These are phyloP conservation scores for Falco cherrug DNA, from an alignment of 2,797 vertebrate species.

Conservation along the genomic window DNA sequence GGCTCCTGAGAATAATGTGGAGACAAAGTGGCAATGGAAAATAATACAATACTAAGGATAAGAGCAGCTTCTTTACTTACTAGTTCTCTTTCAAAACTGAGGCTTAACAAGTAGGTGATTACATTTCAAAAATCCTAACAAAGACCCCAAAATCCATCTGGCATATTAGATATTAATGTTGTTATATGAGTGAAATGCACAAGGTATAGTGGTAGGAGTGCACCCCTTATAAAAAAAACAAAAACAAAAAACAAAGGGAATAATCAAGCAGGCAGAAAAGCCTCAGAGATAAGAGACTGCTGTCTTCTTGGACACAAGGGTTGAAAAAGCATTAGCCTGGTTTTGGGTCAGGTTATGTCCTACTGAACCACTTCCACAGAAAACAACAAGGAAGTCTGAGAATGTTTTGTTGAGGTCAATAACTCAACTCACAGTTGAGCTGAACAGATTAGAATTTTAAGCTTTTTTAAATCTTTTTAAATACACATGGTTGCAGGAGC, in stretches of 20 bases:
- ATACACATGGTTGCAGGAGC: neutral
- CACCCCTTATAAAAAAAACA: no score
- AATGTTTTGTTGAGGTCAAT: neutral
- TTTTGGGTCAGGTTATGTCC: neutral
- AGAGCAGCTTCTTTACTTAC: neutral
- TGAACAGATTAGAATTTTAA: slow-evolving; percentile 32
- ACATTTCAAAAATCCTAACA: neutral
- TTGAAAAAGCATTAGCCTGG: neutral
- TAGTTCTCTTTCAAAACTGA: neutral
- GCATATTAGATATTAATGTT: neutral
- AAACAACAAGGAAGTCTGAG: slow-evolving; percentile 22
- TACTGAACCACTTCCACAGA: neutral
- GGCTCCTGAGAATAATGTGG: neutral
- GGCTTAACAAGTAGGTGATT: neutral
- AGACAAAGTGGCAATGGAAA: neutral
- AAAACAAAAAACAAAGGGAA: neutral
- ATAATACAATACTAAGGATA: neutral
- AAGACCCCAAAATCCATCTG: neutral
- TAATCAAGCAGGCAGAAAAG: neutral
- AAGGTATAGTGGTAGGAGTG: neutral
- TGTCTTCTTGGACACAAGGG: neutral
- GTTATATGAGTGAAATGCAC: neutral
- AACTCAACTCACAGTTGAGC: neutral
- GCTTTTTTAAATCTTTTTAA: slow-evolving; percentile 21
- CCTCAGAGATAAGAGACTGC: neutral